Percentiles rank a stretch among this genome's conserved stretches.
Evolutionary conservation across 1,140 invertebrate genomes (phyloP).

Genomic region (Mamestra configurata): DNA sequence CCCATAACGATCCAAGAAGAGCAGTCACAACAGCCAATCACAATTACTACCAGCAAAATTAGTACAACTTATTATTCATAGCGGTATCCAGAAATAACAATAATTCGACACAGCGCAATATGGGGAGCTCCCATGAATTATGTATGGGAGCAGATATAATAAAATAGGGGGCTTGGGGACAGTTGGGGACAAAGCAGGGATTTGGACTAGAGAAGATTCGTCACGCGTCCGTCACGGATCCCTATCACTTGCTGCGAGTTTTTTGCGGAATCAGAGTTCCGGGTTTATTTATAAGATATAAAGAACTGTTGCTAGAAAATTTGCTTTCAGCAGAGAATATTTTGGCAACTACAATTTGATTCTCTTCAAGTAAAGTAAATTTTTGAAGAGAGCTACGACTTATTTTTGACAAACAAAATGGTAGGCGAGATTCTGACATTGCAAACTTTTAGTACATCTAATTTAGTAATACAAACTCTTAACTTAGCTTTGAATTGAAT

Average conservation of each 20-base stretch:
- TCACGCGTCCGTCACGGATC: slow-evolving; percentile 74
- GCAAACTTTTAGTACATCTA: too few species aligned
- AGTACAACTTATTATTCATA: slow-evolving; percentile 41
- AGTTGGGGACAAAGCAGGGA: slow-evolving; percentile 74
- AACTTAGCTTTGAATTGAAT: too few species aligned
- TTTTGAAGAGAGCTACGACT: too few species aligned
- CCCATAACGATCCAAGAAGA: not conserved
- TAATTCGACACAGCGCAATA: slow-evolving; percentile 46
- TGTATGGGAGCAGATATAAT: slow-evolving; percentile 76
- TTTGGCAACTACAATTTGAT: too few species aligned
- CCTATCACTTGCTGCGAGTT: not conserved
- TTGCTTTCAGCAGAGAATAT: not conserved
- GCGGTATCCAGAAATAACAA: slow-evolving; percentile 48
- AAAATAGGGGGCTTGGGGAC: slow-evolving; percentile 61
- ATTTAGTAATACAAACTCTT: too few species aligned
- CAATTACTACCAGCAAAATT: slow-evolving; percentile 37
- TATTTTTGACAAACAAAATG: too few species aligned
- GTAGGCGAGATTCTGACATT: too few species aligned
- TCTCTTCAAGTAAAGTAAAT: too few species aligned
- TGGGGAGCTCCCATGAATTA: slow-evolving; percentile 75
- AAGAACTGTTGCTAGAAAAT: not conserved
- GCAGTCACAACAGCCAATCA: slow-evolving; percentile 23
- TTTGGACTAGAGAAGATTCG: slow-evolving; percentile 77
- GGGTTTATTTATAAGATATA: not conserved
- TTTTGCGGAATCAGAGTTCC: not conserved